A percentile compares a stretch with the other conserved stretches of the same genome.
Conservation (phyloP, 2,797 vertebrate genomes). For the Octomys mimax region DNA sequence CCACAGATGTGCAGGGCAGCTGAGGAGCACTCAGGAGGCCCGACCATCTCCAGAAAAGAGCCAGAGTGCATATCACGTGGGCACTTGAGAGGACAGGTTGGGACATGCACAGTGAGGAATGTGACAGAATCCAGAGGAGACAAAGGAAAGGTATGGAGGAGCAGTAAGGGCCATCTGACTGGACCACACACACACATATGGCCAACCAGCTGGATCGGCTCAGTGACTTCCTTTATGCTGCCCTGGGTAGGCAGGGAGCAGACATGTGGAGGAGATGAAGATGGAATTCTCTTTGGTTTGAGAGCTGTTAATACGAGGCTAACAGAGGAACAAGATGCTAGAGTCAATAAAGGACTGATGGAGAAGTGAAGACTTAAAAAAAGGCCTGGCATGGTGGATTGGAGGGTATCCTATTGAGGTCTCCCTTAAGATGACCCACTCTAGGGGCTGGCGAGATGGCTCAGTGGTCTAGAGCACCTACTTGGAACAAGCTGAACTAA, state of each 20-base stretch:
- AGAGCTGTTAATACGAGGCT: not conserved
- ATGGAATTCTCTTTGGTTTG: not conserved
- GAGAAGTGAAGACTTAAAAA: not conserved
- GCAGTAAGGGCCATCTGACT: not conserved
- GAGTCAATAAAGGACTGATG: too few species aligned
- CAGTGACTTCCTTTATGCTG: not conserved
- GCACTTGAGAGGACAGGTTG: not conserved
- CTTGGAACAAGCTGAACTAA: too few species aligned
- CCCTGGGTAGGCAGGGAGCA: not conserved
- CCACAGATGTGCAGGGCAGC: not conserved
- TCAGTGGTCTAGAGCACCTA: too few species aligned
- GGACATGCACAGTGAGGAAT: not conserved
- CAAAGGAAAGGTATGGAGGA: not conserved
- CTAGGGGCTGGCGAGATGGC: too few species aligned
- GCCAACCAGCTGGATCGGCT: accelerated
- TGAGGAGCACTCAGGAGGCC: accelerated
- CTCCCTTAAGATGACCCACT: not conserved
- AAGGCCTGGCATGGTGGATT: too few species aligned
- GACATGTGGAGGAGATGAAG: not conserved
- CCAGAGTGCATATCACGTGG: accelerated
- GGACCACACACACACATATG: accelerated
- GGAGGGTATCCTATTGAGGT: not conserved
- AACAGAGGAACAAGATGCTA: not conserved
- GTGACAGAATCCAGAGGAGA: not conserved
- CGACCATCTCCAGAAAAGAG: not conserved